phyloP scores from a whole-genome alignment of 2,797 vertebrate genomes.

The Diplodus puntazzo region DNA sequence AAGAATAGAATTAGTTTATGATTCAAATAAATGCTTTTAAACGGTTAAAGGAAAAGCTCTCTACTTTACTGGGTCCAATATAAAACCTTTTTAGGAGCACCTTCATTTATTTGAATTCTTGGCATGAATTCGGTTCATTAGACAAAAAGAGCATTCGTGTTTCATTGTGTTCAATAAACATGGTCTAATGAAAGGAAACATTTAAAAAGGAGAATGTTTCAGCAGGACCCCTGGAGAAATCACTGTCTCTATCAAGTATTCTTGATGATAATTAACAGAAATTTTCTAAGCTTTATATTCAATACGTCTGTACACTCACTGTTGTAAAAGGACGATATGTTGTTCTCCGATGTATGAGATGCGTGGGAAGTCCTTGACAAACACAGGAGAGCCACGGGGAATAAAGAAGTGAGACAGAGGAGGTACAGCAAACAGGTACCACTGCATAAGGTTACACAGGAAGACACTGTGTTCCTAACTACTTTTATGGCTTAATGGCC shows the following conservation, averaged over 20 bases:
- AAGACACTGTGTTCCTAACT: not conserved
- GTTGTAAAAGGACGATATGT: not conserved
- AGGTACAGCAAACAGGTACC: not conserved
- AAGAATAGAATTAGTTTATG: not conserved
- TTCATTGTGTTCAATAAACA: conserved; percentile 21
- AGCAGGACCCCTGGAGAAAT: not conserved
- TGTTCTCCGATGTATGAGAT: not conserved
- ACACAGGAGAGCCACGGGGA: not conserved
- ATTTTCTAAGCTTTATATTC: no score
- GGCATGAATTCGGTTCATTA: not conserved
- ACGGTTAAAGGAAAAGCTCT: not conserved
- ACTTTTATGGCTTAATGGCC: not conserved
- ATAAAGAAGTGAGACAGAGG: not conserved
- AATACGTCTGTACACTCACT: not conserved
- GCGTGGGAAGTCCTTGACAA: not conserved
- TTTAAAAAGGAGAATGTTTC: not conserved
- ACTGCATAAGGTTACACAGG: not conserved
- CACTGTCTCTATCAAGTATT: not conserved
- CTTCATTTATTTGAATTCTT: conserved; percentile 1
- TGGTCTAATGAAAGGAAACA: conserved; percentile 1
- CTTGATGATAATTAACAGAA: not conserved
- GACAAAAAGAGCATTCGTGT: conserved; percentile 22
- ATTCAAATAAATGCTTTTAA: not conserved
- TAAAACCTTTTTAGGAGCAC: conserved; percentile 18
- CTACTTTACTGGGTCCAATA: conserved; percentile 4